A percentile compares a stretch with the other conserved stretches of the same genome.
These are phyloP conservation scores for Monomorium pharaonis DNA, from an alignment of 1,140 invertebrate genomes.

Conservation along the genomic window DNA sequence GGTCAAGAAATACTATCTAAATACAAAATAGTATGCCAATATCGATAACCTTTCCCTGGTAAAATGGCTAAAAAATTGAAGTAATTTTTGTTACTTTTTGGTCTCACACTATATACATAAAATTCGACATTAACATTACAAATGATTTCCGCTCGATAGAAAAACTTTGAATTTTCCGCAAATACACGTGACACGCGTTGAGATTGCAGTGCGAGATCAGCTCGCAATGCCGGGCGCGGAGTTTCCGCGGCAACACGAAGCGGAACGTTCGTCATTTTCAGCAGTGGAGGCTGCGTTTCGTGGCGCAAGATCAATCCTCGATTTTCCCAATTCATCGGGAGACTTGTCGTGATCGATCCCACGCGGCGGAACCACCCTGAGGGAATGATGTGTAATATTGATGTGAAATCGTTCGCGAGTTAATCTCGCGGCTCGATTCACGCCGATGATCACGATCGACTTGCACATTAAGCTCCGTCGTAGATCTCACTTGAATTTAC, in stretches of 20 bases:
- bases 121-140: background rate
- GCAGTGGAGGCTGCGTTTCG: background rate
- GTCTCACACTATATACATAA: background rate
- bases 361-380: no score
- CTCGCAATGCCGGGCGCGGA: background rate
- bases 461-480: background rate
- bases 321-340: conserved; percentile 24
- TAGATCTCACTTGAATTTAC: conserved; percentile 47
- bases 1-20: no score
- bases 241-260: background rate
- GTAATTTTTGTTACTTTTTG: background rate
- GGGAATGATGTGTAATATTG: no score
- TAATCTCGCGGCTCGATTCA: conserved; percentile 40
- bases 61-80: no score
- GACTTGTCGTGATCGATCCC: conserved; percentile 13
- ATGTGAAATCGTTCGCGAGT: conserved; percentile 40
- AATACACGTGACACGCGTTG: background rate
- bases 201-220: background rate
- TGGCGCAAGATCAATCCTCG: conserved; percentile 9
- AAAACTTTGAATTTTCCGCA: background rate
- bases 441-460: conserved; percentile 11
- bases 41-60: no score
- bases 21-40: no score
- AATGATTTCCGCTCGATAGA: background rate
- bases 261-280: conserved; percentile 27